A percentile compares a stretch with the other conserved stretches of the same genome.
These are phyloP conservation scores for Vicugna pacos DNA, from an alignment of 2,113 vertebrate species.

Conservation along the genomic window DNA sequence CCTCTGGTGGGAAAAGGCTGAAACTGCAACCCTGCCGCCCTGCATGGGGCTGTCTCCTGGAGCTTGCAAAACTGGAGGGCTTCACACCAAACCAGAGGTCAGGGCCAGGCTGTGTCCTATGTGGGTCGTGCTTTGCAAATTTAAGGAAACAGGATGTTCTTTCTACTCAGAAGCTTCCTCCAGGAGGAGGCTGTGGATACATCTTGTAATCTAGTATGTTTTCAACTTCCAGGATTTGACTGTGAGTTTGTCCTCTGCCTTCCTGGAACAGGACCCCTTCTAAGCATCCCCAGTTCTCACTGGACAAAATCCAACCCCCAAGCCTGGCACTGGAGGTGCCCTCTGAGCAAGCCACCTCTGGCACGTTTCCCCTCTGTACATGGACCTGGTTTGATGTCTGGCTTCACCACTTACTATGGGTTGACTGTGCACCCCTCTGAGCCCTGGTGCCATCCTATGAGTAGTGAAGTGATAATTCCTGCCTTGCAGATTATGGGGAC, in stretches of 20 bases:
- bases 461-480: background rate
- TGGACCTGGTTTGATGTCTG: background rate
- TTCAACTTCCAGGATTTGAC: background rate
- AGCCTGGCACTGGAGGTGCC: background rate
- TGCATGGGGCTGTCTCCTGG: background rate
- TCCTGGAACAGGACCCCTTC: background rate
- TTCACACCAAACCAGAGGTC: background rate
- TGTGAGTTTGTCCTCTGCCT: background rate
- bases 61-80: too few relatives aligned
- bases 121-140: background rate
- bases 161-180: background rate
- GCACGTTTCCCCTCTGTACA: background rate
- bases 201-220: background rate
- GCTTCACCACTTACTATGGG: background rate
- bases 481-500: background rate
- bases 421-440: background rate
- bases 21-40: background rate
- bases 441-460: background rate
- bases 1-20: slow-evolving; percentile 82
- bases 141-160: background rate
- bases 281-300: background rate
- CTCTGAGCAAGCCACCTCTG: background rate
- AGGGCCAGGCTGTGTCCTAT: background rate
- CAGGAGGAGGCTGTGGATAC: background rate
- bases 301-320: background rate